Percentiles rank a stretch among this genome's conserved stretches.
These are phyloP conservation scores for Lithobates sylvaticus DNA, from an alignment of 2,797 vertebrate genomes.

Conservation along the genomic window DNA sequence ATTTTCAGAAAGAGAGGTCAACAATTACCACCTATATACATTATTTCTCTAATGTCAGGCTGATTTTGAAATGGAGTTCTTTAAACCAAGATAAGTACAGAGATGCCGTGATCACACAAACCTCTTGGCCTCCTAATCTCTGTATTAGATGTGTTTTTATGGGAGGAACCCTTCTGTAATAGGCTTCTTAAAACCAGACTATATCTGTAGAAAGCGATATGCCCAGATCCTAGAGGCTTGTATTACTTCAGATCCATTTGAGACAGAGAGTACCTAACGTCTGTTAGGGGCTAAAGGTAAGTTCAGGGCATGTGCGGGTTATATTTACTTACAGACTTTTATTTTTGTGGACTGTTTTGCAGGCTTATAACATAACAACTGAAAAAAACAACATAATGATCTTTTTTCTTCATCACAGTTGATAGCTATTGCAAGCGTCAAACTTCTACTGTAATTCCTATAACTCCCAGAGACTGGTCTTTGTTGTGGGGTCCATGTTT, in stretches of 20 bases:
- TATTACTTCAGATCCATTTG: neutral
- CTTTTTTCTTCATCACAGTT: too few relatives aligned
- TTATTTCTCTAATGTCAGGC: too few relatives aligned
- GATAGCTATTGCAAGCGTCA: too few relatives aligned
- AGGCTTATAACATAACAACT: too few relatives aligned
- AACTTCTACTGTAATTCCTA: too few relatives aligned
- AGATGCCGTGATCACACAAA: neutral
- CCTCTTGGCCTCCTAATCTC: conserved; percentile 10
- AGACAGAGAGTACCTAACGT: neutral
- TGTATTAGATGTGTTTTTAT: neutral
- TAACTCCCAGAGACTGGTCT: too few relatives aligned
- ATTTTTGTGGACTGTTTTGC: too few relatives aligned
- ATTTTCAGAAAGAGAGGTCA: too few relatives aligned
- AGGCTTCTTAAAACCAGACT: neutral
- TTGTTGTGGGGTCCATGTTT: too few relatives aligned
- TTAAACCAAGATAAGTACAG: neutral
- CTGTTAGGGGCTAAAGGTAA: neutral
- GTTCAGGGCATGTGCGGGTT: neutral
- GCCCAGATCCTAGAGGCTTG: neutral
- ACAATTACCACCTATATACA: too few relatives aligned
- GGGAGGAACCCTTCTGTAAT: neutral
- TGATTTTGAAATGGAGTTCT: neutral
- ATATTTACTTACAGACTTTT: too few relatives aligned
- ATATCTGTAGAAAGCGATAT: neutral
- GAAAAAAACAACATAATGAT: too few relatives aligned